These are phyloP conservation scores for Tetanocera ferruginea DNA, from an alignment of 2,888 invertebrate species.

Conservation along the genomic window DNA sequence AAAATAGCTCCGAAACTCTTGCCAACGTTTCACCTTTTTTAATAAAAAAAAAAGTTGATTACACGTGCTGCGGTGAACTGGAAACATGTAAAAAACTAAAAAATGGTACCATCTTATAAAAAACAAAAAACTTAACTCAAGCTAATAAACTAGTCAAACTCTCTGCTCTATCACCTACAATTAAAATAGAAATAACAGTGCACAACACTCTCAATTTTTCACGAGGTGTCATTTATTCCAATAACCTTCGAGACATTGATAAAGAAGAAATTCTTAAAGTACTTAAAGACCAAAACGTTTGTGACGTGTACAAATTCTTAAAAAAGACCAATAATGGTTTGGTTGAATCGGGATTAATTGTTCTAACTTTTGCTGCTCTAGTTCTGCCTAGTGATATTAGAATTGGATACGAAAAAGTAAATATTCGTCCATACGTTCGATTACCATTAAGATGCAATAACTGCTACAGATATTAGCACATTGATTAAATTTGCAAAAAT, in stretches of 20 bases:
- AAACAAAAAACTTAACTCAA: conserved; percentile 1
- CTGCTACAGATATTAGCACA: conserved; percentile 31
- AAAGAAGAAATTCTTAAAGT: conserved; percentile 26
- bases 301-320: conserved; percentile 38
- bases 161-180: neutral
- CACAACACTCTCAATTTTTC: too few species aligned
- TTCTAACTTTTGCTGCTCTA: conserved; percentile 26
- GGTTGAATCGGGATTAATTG: conserved; percentile 37
- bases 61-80: too few species aligned
- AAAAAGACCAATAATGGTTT: conserved; percentile 34
- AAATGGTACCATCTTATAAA: neutral
- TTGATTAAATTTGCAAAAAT: conserved; percentile 8
- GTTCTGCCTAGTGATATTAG: conserved; percentile 33
- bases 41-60: too few species aligned
- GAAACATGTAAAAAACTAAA: conserved; percentile 6
- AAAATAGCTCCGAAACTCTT: too few species aligned
- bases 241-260: neutral
- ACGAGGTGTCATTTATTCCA: too few species aligned
- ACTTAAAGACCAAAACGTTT: conserved; percentile 27
- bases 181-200: neutral
- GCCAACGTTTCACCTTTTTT: too few species aligned
- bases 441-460: conserved; percentile 31
- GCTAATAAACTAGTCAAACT: neutral
- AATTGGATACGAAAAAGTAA: conserved; percentile 40
- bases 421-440: conserved; percentile 37